Evolutionary conservation across 2,888 invertebrate genomes (phyloP), one percentile per base, ranked within the genome.

Genomic region (Nemurella pictetii): DNA sequence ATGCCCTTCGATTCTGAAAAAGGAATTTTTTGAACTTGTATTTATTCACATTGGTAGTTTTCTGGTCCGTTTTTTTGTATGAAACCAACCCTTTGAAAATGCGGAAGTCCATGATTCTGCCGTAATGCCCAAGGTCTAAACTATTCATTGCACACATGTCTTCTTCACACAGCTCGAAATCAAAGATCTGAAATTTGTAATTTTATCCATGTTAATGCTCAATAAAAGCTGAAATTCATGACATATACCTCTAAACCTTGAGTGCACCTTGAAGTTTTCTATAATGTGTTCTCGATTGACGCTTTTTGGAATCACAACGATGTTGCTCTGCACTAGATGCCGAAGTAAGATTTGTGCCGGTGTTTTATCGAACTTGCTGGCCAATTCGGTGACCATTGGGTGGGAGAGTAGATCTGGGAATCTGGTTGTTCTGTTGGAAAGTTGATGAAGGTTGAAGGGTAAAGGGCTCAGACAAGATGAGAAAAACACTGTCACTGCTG

Each of bases 291-390:
- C 89, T 0, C 94, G 91, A 89, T 95, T 95, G 2, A 94, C 95
- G 89, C 97, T 97, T 90, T 97, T 98, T 2, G 97, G 97, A 88
- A 98, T 96, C 72, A 94, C 94, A 9, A 93, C 93, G 36, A 97
- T 90, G 15, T 94, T 95, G 80, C 93, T 93, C 89, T 97, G 96
- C 12, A 96, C 88, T n/a, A 93, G 91, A 90, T 95, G 94, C 82
- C 95, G 93, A 0, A 98, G 90, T 72, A 96, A 90, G 30, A 96
- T 91, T 90, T 97, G 97, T 2, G 96, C 96, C 0, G 95, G 91
- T 0, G 94, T 93, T 89, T 95, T 96, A 0, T 91, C 90, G 88
- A 94, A 92, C 87, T 91, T 93, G 12, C 92, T 91, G 0, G 93
- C 93, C 28, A 95, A 91, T 87, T 92, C 90, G 87, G 90, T 89